Percentiles rank a stretch among this genome's conserved stretches.
phyloP scores from a whole-genome alignment of 2,797 vertebrate genomes.

The Platyrinchus mystaceus region DNA sequence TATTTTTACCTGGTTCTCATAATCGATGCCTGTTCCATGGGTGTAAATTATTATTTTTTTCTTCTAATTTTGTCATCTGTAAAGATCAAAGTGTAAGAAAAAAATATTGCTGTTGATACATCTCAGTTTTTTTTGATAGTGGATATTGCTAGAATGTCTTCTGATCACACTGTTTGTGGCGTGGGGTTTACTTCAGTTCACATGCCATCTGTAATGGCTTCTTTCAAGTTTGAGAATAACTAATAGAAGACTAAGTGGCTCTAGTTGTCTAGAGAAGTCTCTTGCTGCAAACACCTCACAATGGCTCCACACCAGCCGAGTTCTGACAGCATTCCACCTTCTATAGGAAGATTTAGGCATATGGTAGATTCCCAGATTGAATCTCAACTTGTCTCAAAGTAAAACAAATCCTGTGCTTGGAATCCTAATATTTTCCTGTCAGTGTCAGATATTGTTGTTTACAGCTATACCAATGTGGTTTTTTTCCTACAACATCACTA shows the following conservation, averaged over 20 bases:
- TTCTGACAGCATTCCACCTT: background rate
- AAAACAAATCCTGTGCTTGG: background rate
- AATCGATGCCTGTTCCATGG: background rate
- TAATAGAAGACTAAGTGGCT: background rate
- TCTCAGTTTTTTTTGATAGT: background rate
- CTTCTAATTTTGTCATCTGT: background rate
- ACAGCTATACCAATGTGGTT: background rate
- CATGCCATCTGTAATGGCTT: background rate
- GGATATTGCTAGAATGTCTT: background rate
- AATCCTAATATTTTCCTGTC: background rate
- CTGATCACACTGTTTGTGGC: background rate
- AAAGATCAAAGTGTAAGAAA: background rate
- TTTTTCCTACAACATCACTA: background rate
- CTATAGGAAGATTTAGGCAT: background rate
- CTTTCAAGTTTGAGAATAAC: background rate
- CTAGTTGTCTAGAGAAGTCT: background rate
- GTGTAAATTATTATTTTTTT: background rate
- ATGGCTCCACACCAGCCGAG: background rate
- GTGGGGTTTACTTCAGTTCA: background rate
- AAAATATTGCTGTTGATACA: background rate
- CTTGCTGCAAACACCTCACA: background rate
- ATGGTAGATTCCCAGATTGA: background rate
- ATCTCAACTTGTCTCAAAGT: background rate
- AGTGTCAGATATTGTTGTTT: background rate
- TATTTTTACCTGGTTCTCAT: background rate